A percentile compares a stretch with the other conserved stretches of the same genome.
Evolutionary conservation across 2,797 vertebrate species (phyloP).

Genomic region (Nannoperca obscura): DNA sequence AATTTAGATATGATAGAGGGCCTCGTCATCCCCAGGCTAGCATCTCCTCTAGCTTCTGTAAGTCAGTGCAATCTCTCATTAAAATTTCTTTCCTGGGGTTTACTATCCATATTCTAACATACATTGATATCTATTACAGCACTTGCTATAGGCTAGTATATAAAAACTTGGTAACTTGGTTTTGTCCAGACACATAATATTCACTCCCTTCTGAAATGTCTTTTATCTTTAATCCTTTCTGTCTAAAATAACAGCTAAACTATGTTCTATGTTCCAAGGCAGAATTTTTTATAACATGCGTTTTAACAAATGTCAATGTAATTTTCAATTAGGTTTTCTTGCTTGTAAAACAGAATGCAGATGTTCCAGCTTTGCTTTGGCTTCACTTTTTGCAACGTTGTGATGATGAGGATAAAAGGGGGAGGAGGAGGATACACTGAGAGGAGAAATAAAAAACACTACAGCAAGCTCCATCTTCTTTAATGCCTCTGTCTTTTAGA

Average conservation of each 20-base stretch:
- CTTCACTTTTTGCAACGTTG: not conserved
- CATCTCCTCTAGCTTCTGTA: not conserved
- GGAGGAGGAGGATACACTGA: not conserved
- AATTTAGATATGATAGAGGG: not conserved
- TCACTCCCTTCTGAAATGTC: not conserved
- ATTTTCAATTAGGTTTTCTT: not conserved
- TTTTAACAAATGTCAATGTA: not conserved
- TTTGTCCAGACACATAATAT: too few relatives aligned
- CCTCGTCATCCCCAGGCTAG: not conserved
- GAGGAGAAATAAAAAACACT: conserved; percentile 12
- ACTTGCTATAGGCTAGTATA: not conserved
- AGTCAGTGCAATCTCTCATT: not conserved
- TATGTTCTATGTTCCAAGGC: not conserved
- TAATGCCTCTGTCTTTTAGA: conserved; percentile 43
- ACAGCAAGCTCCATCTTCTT: conserved; percentile 14
- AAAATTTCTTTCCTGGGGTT: not conserved
- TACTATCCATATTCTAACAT: not conserved
- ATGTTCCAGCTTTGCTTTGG: not conserved
- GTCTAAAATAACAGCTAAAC: not conserved
- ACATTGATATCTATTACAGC: not conserved
- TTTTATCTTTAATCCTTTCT: not conserved
- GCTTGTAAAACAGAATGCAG: not conserved
- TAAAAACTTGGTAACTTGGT: not conserved
- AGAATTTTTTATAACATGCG: not conserved
- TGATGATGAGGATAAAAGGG: not conserved